phyloP scores from a whole-genome alignment of 1,140 invertebrate species.

The Venturia canescens region DNA sequence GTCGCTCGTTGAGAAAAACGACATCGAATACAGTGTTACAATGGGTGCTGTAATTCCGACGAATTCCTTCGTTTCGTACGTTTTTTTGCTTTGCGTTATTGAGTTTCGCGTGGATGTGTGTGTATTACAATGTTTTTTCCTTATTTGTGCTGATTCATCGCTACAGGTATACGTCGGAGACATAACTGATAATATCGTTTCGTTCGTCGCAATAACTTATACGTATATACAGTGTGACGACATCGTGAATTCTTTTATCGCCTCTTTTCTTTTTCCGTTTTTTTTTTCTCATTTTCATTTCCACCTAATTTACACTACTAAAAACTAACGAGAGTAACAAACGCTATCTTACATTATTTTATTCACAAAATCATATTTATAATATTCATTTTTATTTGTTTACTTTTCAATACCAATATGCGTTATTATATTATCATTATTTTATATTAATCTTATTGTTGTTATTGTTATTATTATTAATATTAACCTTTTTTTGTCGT shows the following conservation, averaged over 20 bases:
- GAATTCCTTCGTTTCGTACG: constrained; percentile 12
- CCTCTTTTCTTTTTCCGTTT: no score
- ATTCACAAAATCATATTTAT: constrained; percentile 59
- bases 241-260: background rate
- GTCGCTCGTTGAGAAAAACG: constrained; percentile 29
- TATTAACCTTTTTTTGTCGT: background rate
- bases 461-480: background rate
- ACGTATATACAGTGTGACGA: constrained; percentile 64
- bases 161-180: constrained; percentile 61
- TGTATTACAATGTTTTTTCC: constrained; percentile 5
- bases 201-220: constrained; percentile 47
- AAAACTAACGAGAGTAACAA: constrained; percentile 74
- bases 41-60: constrained; percentile 36
- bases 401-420: constrained; percentile 13
- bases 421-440: no score
- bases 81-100: background rate
- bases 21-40: constrained; percentile 36
- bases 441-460: constrained; percentile 7
- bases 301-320: constrained; percentile 71
- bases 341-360: constrained; percentile 72
- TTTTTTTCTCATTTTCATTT: background rate
- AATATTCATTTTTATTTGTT: constrained; percentile 9
- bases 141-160: constrained; percentile 38
- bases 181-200: constrained; percentile 51
- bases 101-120: background rate